Evolutionary conservation across 2,113 vertebrate genomes (phyloP), one percentile per base, ranked within the genome.

Genomic region (Corythoichthys intestinalis): DNA sequence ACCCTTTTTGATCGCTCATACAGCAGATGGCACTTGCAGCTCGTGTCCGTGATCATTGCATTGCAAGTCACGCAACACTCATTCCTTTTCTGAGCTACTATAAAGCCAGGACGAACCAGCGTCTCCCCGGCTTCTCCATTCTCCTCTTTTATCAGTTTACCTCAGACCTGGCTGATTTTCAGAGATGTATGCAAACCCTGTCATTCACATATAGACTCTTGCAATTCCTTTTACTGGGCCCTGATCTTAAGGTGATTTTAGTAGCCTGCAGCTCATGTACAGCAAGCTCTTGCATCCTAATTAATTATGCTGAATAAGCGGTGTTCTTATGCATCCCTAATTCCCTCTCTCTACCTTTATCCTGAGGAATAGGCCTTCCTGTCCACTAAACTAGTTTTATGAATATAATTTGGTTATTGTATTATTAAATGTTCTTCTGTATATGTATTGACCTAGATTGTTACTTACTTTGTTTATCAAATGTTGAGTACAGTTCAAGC

Each of bases 11-110:
- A 85, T 69, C 71, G 75, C 76, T 76, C 71, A 67, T 74, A 75
- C 74, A 80, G 69, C 89, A 91, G 83, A 89, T 91, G 89, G 89
- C 75, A 73, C 72, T 75, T 72, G 63, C 80, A 75, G 73, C 82
- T 85, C 67, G 73, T 75, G 83, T 81, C 83, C 46, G 72, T 72
- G 69, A 69, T 83, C 44, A 79, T 78, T 79, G 63, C 60, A 69
- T 70, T 49, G 67, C 67, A 49, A 70, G 70, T 85, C 83, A 86
- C 64, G 61, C 75, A 73, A 83, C 56, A 14, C 71, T 74, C 74
- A 69, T 57, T 49, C 65, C 50, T 35, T 58, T 37, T 74, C 37
- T 53, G 35, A 64, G 14, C 37, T 66, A 15, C 46, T 4, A 46
- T 20, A 28, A 28, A 34, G 59, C 41, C 11, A 13, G 61, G 17